phyloP scores from a whole-genome alignment of 2,888 invertebrate genomes.

The Mesorhabditis spiculigera region DNA sequence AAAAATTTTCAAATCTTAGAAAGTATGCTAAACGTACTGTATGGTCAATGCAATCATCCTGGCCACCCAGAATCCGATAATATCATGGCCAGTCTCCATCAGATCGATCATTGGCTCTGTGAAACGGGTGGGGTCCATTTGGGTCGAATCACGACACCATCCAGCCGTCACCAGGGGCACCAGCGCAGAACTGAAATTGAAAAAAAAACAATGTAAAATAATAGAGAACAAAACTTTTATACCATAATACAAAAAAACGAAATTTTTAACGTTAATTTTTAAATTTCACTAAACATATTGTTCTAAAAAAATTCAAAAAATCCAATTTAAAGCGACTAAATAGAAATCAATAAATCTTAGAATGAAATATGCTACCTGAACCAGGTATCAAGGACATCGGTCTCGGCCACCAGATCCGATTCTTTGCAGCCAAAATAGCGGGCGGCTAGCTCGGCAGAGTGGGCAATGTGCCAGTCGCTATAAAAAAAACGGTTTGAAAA shows the following conservation, averaged over 20 bases:
- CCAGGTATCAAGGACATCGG: constrained; percentile 96
- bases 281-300: too few species aligned
- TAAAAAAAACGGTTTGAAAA: not conserved
- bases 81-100: constrained; percentile 94
- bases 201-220: too few species aligned
- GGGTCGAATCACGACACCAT: constrained; percentile 71
- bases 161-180: constrained; percentile 84
- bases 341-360: too few species aligned
- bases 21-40: constrained; percentile 13
- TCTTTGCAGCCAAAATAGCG: constrained; percentile 13
- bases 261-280: too few species aligned
- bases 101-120: constrained; percentile 74
- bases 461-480: constrained; percentile 28
- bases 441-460: constrained; percentile 62
- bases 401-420: constrained; percentile 66
- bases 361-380: too few species aligned
- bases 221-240: too few species aligned
- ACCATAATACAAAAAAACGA: too few species aligned
- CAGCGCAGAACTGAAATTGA: constrained; percentile 61
- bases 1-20: not conserved
- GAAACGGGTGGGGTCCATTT: constrained; percentile 11
- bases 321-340: too few species aligned
- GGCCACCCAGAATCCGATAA: constrained; percentile 94
- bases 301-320: too few species aligned
- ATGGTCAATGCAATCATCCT: constrained; percentile 69